Conservation (phyloP, 2,888 invertebrate species). For the Sinentomon sp. region DNA sequence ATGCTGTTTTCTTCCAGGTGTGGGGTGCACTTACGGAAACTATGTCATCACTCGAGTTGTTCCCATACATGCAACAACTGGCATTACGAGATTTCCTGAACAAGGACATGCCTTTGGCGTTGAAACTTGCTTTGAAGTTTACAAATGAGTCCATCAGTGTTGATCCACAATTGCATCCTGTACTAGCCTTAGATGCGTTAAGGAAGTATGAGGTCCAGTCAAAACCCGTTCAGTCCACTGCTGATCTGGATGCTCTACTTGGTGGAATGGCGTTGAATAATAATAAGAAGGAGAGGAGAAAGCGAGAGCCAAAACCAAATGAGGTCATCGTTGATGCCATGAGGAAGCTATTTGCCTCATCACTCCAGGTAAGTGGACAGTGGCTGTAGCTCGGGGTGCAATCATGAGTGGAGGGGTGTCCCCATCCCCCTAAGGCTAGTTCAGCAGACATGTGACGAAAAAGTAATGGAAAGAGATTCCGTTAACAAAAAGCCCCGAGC, state of each 20-base stretch:
- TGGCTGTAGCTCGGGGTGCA: too few relatives aligned
- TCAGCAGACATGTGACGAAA: too few relatives aligned
- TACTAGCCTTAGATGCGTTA: slow-evolving; percentile 29
- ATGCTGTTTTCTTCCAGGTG: too few relatives aligned
- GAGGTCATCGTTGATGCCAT: slow-evolving; percentile 22
- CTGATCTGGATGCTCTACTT: too few relatives aligned
- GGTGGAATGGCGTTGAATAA: too few relatives aligned
- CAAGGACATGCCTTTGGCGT: slow-evolving; percentile 25
- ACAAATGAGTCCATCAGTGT: slow-evolving; percentile 24
- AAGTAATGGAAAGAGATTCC: too few relatives aligned
- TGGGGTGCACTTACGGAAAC: slow-evolving; percentile 31
- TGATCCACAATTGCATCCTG: slow-evolving; percentile 24
- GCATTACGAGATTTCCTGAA: slow-evolving; percentile 33
- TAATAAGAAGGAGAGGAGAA: slow-evolving; percentile 16
- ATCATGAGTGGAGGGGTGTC: too few relatives aligned
- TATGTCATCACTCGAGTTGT: slow-evolving; percentile 25
- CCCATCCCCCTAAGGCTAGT: too few relatives aligned
- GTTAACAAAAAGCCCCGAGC: too few relatives aligned
- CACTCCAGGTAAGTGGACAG: slow-evolving; percentile 23
- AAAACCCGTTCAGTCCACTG: too few relatives aligned
- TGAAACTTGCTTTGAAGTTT: slow-evolving; percentile 26
- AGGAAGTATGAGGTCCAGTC: slow-evolving; percentile 32
- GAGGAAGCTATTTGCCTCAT: slow-evolving; percentile 22
- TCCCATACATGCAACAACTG: slow-evolving; percentile 30
- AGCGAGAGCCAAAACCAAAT: slow-evolving; percentile 17